Base-by-base conservation (phyloP, 1,140 invertebrate species). In the Zaprionus davidi region DNA sequence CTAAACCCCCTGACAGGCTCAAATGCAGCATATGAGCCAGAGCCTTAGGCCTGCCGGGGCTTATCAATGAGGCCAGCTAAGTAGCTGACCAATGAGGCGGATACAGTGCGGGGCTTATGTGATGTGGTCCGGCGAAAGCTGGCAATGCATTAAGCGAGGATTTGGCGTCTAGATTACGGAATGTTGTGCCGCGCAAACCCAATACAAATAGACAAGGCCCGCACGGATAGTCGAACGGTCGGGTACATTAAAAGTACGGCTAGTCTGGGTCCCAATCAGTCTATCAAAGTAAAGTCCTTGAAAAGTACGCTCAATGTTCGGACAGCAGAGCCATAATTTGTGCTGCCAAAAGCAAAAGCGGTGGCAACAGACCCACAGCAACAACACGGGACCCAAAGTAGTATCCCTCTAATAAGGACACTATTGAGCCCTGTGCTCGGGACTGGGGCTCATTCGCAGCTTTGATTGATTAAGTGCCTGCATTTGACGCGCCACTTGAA, bases 381-480 rank as follows among this genome's bases (percentile, higher is more conserved):
- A 76, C 76, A 77, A 72, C 46, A 60, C n/a, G 41, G n/a, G 20
- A 0, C 11, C 11, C 46, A 49, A 46, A 81, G 73, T 46, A 55
- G 22, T 46, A 57, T 36, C 13, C 26, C 49, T 62, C 76, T 78
- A 74, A 87, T 76, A 80, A 82, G 80, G 78, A 66, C 79, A 75
- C 64, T 72, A 64, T 81, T 66, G 77, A 81, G 80, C 70, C 62
- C 70, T 63, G 59, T 24, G 15, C 41, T 55, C 24, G 36, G 36
- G 63, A 41, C 36, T 26, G 34, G 57, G 41, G 31, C 60, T 71
- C 49, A 58, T 53, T 66, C 70, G 63, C 75, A 49, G 68, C 67
- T 81, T 88, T 87, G 84, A 87, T 87, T 87, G 84, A 87, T 87
- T 87, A 87, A 87, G 84, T 87, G 84, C 78, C 80, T 87, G 84